These are phyloP conservation scores for Petrocephalus microphthalmus DNA, from an alignment of 2,113 vertebrate species.

Conservation along the genomic window DNA sequence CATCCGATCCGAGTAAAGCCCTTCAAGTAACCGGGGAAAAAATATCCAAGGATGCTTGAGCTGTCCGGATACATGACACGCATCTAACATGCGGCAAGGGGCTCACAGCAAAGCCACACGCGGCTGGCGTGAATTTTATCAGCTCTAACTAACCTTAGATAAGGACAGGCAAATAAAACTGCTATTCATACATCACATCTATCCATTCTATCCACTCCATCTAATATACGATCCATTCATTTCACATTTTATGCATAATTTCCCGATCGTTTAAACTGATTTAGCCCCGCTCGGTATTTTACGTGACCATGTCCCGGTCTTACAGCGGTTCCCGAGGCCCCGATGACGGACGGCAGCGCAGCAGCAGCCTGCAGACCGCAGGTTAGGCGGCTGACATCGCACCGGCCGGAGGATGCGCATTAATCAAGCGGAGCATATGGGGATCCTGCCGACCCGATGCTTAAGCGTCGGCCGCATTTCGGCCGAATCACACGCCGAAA, in stretches of 20 bases:
- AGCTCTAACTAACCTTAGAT: neutral
- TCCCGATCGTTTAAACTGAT: neutral
- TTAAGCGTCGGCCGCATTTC: neutral
- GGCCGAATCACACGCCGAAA: neutral
- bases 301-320: neutral
- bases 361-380: neutral
- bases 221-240: neutral
- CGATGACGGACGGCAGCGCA: neutral
- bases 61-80: neutral
- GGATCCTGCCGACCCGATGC: neutral
- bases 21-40: neutral
- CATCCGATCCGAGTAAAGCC: neutral
- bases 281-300: no score
- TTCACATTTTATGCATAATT: neutral
- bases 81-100: neutral
- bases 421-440: neutral
- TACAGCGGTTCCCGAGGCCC: neutral
- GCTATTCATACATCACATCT: neutral
- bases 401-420: neutral
- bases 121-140: neutral
- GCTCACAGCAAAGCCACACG: neutral
- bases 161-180: neutral
- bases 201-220: neutral
- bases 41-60: neutral
- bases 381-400: neutral